A percentile compares a stretch with the other conserved stretches of the same genome.
Evolutionary conservation across 2,888 invertebrate species (phyloP).

Genomic region (Trissolcus japonicus): DNA sequence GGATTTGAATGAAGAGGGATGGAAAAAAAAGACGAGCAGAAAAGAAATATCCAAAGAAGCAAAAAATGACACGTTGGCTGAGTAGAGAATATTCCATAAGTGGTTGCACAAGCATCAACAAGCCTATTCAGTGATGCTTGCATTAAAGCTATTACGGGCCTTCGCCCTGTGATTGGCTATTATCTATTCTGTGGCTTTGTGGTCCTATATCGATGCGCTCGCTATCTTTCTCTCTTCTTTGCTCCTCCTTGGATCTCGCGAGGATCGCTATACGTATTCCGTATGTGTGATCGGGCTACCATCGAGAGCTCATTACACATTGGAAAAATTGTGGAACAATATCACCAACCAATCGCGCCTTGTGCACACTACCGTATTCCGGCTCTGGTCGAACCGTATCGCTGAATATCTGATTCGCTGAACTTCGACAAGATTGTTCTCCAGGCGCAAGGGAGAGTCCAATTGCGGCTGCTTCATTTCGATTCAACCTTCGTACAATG

Average conservation of each 20-base stretch:
- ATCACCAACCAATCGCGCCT: constrained; percentile 43
- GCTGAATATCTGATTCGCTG: constrained; percentile 45
- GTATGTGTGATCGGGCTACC: constrained; percentile 35
- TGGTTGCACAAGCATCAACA: constrained; percentile 66
- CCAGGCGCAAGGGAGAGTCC: background rate
- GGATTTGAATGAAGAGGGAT: constrained; percentile 10
- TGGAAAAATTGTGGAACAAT: constrained; percentile 47
- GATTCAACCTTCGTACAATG: constrained; percentile 1
- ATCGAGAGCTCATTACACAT: constrained; percentile 49
- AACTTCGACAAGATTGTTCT: constrained; percentile 35
- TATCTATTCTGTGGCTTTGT: constrained; percentile 66
- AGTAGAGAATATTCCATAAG: constrained; percentile 50
- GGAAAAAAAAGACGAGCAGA: background rate
- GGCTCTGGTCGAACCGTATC: constrained; percentile 39
- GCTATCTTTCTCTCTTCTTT: constrained; percentile 1
- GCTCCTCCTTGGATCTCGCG: constrained; percentile 35
- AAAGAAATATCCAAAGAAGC: background rate
- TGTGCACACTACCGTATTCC: constrained; percentile 29
- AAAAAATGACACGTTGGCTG: constrained; percentile 33
- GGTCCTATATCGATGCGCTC: constrained; percentile 47
- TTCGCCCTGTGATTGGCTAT: constrained; percentile 66
- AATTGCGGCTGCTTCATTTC: constrained; percentile 28
- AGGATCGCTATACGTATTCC: constrained; percentile 35
- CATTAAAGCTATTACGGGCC: constrained; percentile 67
- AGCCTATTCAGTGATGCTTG: constrained; percentile 64